Evolutionary conservation across 2,888 invertebrate species (phyloP).

Genomic region (Chrysomela aeneicollis): DNA sequence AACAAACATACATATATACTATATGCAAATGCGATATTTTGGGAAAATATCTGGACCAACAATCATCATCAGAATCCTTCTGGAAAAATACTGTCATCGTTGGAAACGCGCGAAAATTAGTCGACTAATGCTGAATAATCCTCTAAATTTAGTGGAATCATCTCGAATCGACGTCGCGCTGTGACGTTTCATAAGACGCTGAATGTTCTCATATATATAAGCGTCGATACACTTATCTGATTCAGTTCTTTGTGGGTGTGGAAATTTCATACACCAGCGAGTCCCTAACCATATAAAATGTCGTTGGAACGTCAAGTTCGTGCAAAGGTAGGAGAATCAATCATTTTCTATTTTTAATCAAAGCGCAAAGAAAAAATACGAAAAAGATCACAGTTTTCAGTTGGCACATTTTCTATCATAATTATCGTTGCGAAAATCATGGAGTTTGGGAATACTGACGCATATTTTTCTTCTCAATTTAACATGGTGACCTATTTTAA

Average conservation of each 20-base stretch:
- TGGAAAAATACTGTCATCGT: slow-evolving; percentile 20
- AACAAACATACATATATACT: no score
- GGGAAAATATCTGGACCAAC: no score
- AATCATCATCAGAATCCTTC: slow-evolving; percentile 39
- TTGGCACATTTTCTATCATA: slow-evolving; percentile 7
- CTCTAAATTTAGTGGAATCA: slow-evolving; percentile 56
- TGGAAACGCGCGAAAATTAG: slow-evolving; percentile 36
- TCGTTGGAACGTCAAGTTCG: slow-evolving; percentile 93
- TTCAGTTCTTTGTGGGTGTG: slow-evolving; percentile 54
- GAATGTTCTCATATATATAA: slow-evolving; percentile 56
- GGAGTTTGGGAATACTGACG: no score
- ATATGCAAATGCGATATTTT: no score
- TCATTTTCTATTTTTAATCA: slow-evolving; percentile 21
- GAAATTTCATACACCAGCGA: slow-evolving; percentile 42
- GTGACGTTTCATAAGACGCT: slow-evolving; percentile 40
- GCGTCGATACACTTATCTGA: slow-evolving; percentile 50
- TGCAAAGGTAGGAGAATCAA: slow-evolving; percentile 74
- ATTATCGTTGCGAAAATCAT: no score
- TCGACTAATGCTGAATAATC: slow-evolving; percentile 54
- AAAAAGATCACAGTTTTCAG: not conserved
- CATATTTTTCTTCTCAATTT: no score
- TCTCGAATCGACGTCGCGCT: slow-evolving; percentile 23
- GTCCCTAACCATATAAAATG: slow-evolving; percentile 65
- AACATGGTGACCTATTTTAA: no score
- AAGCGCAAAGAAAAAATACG: not conserved